These are phyloP conservation scores for Hermaeophaga mercurialis DNA, from an alignment of 2,888 invertebrate species.

Conservation along the genomic window DNA sequence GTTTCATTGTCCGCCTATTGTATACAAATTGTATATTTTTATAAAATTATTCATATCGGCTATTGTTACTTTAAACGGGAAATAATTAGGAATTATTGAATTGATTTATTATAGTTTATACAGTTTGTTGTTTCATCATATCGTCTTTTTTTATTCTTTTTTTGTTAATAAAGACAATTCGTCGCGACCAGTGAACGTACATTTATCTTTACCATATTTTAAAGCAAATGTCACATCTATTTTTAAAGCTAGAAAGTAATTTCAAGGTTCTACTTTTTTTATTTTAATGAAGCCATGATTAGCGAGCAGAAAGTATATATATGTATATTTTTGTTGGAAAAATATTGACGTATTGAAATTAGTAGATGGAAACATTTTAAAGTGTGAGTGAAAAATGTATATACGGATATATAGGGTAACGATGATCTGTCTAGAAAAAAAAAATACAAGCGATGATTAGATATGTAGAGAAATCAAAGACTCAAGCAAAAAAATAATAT, in stretches of 20 bases:
- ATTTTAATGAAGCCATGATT: neutral
- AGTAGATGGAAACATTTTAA: too few species aligned
- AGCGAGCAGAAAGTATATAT: too few species aligned
- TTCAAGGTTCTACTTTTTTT: neutral
- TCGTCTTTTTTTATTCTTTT: neutral
- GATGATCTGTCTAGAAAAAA: too few species aligned
- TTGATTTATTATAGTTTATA: neutral
- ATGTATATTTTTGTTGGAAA: too few species aligned
- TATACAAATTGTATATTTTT: conserved; percentile 10
- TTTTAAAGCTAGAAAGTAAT: neutral
- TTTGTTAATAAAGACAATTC: neutral
- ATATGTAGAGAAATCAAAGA: too few species aligned
- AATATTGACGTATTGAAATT: too few species aligned
- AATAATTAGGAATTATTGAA: neutral
- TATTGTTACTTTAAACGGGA: conserved; percentile 10
- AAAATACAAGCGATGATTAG: too few species aligned
- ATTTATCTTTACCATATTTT: neutral
- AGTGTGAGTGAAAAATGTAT: too few species aligned
- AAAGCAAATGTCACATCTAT: neutral
- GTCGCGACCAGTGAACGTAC: neutral
- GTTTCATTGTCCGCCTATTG: conserved; percentile 2
- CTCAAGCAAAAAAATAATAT: too few species aligned
- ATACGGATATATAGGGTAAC: too few species aligned
- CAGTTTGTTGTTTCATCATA: conserved; percentile 3
- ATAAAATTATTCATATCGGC: conserved; percentile 5